Percentiles rank a stretch among this genome's conserved stretches.
phyloP scores from a whole-genome alignment of 1,140 invertebrate genomes.

The Homarus americanus region DNA sequence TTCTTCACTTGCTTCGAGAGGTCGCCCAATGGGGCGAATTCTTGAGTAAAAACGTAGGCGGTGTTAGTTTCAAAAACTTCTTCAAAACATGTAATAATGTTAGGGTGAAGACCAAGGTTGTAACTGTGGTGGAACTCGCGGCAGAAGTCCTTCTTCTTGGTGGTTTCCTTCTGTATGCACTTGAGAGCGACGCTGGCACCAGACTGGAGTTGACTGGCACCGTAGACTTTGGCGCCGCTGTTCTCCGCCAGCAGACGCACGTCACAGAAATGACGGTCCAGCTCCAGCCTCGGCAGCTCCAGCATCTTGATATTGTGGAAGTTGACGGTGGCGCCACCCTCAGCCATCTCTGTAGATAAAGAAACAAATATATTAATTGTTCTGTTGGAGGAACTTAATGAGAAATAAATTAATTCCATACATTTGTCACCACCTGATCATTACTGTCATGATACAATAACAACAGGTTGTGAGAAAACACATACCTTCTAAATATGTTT shows the following conservation, averaged over 20 bases:
- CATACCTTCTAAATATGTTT: too few relatives aligned
- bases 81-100: constrained; percentile 92
- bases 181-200: constrained; percentile 46
- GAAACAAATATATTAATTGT: not conserved
- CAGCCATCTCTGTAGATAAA: not conserved
- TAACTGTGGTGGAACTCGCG: constrained; percentile 94
- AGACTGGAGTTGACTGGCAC: not conserved
- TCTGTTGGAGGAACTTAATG: too few relatives aligned
- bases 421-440: too few relatives aligned
- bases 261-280: constrained; percentile 37
- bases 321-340: not conserved
- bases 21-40: constrained; percentile 93
- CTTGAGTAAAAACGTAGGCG: constrained; percentile 93
- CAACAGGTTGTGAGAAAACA: too few relatives aligned
- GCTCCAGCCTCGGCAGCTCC: constrained; percentile 59
- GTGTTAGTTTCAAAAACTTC: constrained; percentile 93
- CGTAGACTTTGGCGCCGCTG: not conserved
- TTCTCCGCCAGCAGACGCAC: constrained; percentile 1
- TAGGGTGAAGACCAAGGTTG: constrained; percentile 88
- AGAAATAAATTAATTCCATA: too few relatives aligned
- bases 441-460: too few relatives aligned
- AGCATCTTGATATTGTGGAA: constrained; percentile 66
- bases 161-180: constrained; percentile 72
- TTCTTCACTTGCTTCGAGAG: constrained; percentile 91
- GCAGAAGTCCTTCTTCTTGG: constrained; percentile 86